A percentile compares a stretch with the other conserved stretches of the same genome.
phyloP scores from a whole-genome alignment of 2,113 vertebrate genomes.

The Xyliphius kryptos region DNA sequence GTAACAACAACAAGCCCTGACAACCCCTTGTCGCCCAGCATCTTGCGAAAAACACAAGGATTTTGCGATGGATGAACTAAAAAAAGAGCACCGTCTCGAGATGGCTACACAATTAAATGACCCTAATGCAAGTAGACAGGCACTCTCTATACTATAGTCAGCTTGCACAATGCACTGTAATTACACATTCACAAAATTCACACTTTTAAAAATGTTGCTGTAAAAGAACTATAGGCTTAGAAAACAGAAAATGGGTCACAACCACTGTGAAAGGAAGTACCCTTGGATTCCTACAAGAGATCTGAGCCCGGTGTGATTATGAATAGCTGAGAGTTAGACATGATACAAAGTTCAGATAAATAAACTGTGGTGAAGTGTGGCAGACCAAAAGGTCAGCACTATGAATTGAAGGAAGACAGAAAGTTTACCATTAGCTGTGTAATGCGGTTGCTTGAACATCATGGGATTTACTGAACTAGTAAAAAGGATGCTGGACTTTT shows the following conservation, averaged over 20 bases:
- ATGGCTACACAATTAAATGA: conserved; percentile 47
- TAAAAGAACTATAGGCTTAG: conserved; percentile 39
- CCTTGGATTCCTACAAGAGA: conserved; percentile 23
- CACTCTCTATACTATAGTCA: conserved; percentile 46
- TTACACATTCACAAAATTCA: conserved; percentile 56
- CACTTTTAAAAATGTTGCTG: conserved; percentile 50
- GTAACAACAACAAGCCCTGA: conserved; percentile 44
- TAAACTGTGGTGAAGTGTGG: conserved; percentile 32
- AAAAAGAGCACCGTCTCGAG: conserved; percentile 42
- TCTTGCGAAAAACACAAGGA: conserved; percentile 37
- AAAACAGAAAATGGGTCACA: conserved; percentile 34
- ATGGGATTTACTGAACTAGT: no score
- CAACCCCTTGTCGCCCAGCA: conserved; percentile 33
- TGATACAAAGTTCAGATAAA: conserved; percentile 44
- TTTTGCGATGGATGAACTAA: conserved; percentile 31
- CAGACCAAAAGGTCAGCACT: conserved; percentile 37
- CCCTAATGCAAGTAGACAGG: conserved; percentile 55
- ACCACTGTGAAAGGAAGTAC: conserved; percentile 30
- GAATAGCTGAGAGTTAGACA: conserved; percentile 36
- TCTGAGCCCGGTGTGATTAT: conserved; percentile 21
- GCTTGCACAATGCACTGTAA: conserved; percentile 43
- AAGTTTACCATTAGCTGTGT: conserved; percentile 37
- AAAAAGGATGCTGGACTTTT: no score
- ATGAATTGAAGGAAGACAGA: conserved; percentile 33
- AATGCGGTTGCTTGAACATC: conserved; percentile 39